Evolutionary conservation across 2,113 vertebrate species (phyloP).

Genomic region (Dromaius novaehollandiae): DNA sequence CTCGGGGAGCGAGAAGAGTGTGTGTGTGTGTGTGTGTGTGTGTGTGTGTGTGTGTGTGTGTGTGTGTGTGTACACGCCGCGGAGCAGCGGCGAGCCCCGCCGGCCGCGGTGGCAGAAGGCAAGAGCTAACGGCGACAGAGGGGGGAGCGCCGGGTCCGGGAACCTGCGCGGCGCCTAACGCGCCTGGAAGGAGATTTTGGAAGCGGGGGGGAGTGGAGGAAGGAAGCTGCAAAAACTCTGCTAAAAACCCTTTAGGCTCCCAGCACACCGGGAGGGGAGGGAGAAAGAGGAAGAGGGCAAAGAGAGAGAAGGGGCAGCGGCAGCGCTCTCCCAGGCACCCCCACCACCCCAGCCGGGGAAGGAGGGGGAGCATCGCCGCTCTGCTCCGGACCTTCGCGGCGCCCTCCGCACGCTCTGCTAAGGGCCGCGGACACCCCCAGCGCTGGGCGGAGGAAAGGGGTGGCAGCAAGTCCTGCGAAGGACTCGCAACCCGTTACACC

Average conservation of each 20-base stretch:
- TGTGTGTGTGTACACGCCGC: too few species aligned
- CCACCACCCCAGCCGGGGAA: neutral
- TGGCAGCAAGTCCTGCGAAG: neutral
- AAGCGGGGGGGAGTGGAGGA: neutral
- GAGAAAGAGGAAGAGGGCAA: neutral
- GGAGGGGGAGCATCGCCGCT: neutral
- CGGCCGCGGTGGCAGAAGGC: conserved; percentile 11
- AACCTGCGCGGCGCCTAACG: neutral
- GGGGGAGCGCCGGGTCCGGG: neutral
- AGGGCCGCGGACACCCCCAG: neutral
- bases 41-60: too few species aligned
- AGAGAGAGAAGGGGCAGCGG: neutral
- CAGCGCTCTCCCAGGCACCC: neutral
- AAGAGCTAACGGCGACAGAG: neutral
- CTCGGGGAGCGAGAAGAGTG: neutral
- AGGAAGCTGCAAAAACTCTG: conserved; percentile 11
- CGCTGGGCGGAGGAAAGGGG: neutral
- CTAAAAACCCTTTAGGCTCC: neutral
- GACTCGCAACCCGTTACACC: neutral
- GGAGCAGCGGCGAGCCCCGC: too few species aligned
- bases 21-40: too few species aligned
- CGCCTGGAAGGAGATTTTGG: neutral
- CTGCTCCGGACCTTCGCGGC: neutral
- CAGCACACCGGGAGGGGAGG: neutral
- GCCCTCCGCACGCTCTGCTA: neutral